Evolutionary conservation across 2,797 vertebrate species (phyloP).

Genomic region (Neosilurus hyrtlii): DNA sequence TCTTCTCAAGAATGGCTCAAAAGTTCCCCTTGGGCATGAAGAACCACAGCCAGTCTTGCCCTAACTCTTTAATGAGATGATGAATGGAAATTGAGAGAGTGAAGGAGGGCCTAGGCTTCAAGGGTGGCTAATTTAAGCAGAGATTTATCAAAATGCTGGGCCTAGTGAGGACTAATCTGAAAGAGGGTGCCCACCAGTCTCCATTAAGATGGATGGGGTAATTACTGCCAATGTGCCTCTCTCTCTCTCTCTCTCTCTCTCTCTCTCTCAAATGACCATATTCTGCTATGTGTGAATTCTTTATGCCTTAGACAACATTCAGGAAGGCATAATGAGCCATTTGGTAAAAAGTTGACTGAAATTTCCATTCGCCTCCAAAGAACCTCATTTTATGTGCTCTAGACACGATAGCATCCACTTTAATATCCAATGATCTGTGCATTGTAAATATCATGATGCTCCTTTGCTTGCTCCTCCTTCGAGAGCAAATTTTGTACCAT

Average conservation of each 20-base stretch:
- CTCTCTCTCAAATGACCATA: constrained; percentile 28
- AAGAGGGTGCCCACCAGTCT: constrained; percentile 63
- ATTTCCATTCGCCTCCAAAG: neutral
- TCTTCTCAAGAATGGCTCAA: constrained; percentile 48
- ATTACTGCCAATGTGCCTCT: constrained; percentile 60
- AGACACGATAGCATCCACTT: constrained; percentile 1
- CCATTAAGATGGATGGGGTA: constrained; percentile 76
- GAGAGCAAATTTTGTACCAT: constrained; percentile 44
- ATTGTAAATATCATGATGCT: constrained; percentile 10
- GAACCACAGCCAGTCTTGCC: constrained; percentile 49
- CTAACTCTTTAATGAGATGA: constrained; percentile 71
- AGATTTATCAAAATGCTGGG: constrained; percentile 72
- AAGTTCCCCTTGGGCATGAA: constrained; percentile 40
- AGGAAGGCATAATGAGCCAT: constrained; percentile 11
- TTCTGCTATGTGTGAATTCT: constrained; percentile 34
- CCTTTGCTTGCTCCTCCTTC: constrained; percentile 20
- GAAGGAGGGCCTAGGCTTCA: constrained; percentile 67
- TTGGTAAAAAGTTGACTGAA: constrained; percentile 2
- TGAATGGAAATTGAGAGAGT: constrained; percentile 66
- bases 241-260: neutral
- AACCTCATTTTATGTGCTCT: neutral
- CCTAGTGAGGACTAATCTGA: constrained; percentile 60
- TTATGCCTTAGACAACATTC: constrained; percentile 21
- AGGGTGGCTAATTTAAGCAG: constrained; percentile 70
- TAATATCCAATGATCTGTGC: constrained; percentile 10